phyloP scores from a whole-genome alignment of 2,888 invertebrate species.

The Drosophila affinis region DNA sequence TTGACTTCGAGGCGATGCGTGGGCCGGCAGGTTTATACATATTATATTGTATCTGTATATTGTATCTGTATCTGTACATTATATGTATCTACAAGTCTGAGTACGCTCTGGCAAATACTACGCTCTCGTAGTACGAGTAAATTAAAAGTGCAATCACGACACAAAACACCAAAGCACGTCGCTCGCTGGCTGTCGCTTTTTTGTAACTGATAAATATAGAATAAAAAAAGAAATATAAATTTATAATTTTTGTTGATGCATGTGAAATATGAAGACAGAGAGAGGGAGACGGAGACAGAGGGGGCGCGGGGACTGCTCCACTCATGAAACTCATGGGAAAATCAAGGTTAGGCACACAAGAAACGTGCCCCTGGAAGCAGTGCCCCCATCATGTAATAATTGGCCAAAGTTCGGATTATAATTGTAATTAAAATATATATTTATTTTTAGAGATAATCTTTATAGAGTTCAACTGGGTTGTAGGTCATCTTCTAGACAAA shows the following conservation, averaged over 20 bases:
- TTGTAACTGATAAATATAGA: conserved; percentile 68
- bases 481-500: background rate
- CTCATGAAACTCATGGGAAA: conserved; percentile 56
- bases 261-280: conserved; percentile 62
- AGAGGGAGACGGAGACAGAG: background rate
- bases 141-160: conserved; percentile 78
- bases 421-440: background rate
- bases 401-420: conserved; percentile 35
- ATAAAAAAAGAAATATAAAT: conserved; percentile 18
- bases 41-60: background rate
- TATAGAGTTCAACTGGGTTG: background rate
- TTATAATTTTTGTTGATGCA: conserved; percentile 70
- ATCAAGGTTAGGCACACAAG: conserved; percentile 72
- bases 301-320: background rate
- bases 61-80: conserved; percentile 3
- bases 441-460: background rate
- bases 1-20: conserved; percentile 54
- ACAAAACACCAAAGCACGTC: conserved; percentile 53
- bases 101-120: conserved; percentile 5
- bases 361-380: conserved; percentile 60
- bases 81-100: conserved; percentile 1
- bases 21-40: conserved; percentile 73
- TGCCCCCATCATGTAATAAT: background rate
- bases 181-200: conserved; percentile 50
- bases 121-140: conserved; percentile 63